phyloP scores from a whole-genome alignment of 2,113 vertebrate genomes.

The Anser brachyrhynchus region DNA sequence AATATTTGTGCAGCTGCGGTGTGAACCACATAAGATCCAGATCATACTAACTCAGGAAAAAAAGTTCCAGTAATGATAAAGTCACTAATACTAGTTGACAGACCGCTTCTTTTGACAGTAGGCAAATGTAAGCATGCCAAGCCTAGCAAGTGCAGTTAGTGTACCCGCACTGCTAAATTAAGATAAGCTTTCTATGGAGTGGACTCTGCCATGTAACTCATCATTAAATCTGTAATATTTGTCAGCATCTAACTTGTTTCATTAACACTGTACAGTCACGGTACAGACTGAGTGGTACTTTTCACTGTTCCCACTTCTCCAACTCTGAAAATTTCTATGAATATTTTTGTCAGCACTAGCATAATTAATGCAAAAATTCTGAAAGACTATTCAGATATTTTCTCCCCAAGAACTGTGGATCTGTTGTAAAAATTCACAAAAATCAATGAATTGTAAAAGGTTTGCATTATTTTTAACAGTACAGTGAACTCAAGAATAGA shows the following conservation, averaged over 20 bases:
- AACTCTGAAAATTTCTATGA: not conserved
- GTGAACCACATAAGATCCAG: not conserved
- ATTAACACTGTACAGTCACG: not conserved
- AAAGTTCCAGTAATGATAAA: not conserved
- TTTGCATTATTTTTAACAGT: not conserved
- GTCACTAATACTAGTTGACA: not conserved
- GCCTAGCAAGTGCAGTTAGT: not conserved
- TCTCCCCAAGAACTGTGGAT: not conserved
- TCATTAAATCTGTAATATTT: not conserved
- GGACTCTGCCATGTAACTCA: not conserved
- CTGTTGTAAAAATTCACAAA: not conserved
- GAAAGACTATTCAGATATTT: not conserved
- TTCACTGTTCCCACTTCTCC: not conserved
- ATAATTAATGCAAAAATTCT: not conserved
- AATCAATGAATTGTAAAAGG: not conserved
- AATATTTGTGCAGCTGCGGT: not conserved
- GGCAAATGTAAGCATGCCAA: not conserved
- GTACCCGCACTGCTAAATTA: not conserved
- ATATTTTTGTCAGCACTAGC: not conserved
- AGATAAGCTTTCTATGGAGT: not conserved
- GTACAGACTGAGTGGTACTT: not conserved
- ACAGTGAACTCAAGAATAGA: not conserved
- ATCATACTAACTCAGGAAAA: not conserved
- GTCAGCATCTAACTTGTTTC: not conserved
- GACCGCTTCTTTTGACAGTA: not conserved